These are phyloP conservation scores for Chelonus formosanus DNA, from an alignment of 2,888 invertebrate species.

Conservation along the genomic window DNA sequence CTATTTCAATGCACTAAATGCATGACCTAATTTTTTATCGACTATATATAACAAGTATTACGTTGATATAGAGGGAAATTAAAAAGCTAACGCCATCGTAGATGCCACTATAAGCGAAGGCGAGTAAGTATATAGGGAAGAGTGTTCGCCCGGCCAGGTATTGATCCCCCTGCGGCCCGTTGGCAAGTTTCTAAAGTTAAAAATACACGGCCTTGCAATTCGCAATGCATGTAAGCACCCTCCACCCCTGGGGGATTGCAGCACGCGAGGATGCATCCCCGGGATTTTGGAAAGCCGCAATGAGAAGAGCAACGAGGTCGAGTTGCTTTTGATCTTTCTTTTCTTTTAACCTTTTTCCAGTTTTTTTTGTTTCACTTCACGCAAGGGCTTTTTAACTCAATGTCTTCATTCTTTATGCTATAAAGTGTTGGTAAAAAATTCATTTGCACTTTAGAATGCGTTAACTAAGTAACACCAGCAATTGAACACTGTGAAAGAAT, in stretches of 20 bases:
- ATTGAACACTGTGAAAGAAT: no score
- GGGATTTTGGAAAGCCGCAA: conserved; percentile 12
- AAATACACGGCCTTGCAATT: conserved; percentile 52
- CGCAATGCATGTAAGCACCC: conserved; percentile 26
- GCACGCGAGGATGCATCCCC: conserved; percentile 12
- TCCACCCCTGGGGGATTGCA: conserved; percentile 10
- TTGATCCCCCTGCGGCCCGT: conserved; percentile 50
- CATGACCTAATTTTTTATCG: no score
- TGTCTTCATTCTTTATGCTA: no score
- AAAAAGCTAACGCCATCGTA: conserved; percentile 7
- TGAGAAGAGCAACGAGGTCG: conserved; percentile 19
- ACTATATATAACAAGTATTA: not conserved
- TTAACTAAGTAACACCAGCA: no score
- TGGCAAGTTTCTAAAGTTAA: conserved; percentile 55
- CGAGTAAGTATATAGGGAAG: conserved; percentile 25
- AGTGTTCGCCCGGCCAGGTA: conserved; percentile 42
- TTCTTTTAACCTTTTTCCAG: not conserved
- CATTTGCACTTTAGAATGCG: no score
- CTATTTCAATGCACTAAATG: no score
- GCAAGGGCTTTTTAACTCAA: not conserved
- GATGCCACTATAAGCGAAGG: conserved; percentile 3
- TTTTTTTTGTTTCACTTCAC: conserved; percentile 1
- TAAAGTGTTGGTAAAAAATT: no score
- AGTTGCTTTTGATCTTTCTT: conserved; percentile 17
- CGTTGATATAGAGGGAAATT: not conserved